These are phyloP conservation scores for Tillus elongatus DNA, from an alignment of 2,888 invertebrate species.

Conservation along the genomic window DNA sequence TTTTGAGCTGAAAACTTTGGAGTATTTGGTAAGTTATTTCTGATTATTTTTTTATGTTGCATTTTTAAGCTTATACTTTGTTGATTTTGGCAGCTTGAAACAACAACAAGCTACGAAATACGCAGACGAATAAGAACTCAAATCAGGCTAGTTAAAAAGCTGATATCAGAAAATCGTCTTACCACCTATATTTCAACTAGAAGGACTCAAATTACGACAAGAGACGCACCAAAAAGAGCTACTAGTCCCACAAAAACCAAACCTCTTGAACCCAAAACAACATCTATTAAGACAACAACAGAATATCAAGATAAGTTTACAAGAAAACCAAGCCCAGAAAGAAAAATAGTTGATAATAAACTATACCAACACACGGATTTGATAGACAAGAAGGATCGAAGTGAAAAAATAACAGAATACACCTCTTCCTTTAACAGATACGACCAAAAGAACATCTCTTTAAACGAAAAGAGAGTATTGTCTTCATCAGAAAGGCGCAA, in stretches of 20 bases:
- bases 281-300: conserved; percentile 8
- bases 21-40: conserved; percentile 56
- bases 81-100: conserved; percentile 58
- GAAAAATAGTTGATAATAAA: conserved; percentile 20
- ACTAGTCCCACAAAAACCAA: conserved; percentile 25
- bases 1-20: conserved; percentile 59
- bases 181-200: conserved; percentile 25
- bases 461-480: no score
- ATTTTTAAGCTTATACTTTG: conserved; percentile 12
- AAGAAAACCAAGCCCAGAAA: conserved; percentile 21
- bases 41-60: conserved; percentile 5
- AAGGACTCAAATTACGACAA: conserved; percentile 14
- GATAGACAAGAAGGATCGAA: conserved; percentile 13
- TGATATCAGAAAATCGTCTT: conserved; percentile 38
- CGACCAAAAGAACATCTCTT: conserved; percentile 24
- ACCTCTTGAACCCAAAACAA: conserved; percentile 37
- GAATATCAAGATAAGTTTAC: conserved; percentile 18
- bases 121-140: conserved; percentile 68
- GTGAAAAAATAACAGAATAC: conserved; percentile 22
- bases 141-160: conserved; percentile 62
- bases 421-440: conserved; percentile 24
- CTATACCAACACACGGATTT: conserved; percentile 20
- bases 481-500: no score
- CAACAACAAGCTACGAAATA: conserved; percentile 67
- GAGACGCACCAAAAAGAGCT: neutral